Conservation (phyloP, 2,888 invertebrate genomes). For the Scotopteryx bipunctaria region DNA sequence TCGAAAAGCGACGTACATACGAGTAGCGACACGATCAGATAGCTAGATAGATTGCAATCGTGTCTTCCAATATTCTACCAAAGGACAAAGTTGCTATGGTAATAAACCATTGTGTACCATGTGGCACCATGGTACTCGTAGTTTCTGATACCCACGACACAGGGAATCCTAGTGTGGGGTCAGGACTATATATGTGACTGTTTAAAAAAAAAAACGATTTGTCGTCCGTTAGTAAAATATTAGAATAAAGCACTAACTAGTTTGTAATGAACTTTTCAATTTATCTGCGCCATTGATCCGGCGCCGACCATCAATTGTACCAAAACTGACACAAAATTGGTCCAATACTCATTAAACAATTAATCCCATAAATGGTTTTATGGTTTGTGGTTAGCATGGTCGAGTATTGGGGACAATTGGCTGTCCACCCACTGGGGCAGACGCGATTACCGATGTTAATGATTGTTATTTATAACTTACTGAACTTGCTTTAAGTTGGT, state of each 20-base stretch:
- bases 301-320: conserved; percentile 35
- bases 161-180: no score
- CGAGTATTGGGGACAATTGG: conserved; percentile 21
- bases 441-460: neutral
- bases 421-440: conserved; percentile 34
- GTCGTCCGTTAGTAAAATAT: no score
- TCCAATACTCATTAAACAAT: conserved; percentile 46
- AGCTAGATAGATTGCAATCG: no score
- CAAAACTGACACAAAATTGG: conserved; percentile 42
- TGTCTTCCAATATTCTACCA: no score
- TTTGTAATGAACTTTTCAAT: conserved; percentile 5
- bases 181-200: no score
- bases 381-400: conserved; percentile 30
- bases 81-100: no score
- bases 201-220: neutral
- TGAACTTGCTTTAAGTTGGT: no score
- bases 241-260: neutral
- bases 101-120: no score
- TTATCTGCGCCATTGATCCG: conserved; percentile 10
- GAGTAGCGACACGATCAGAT: no score
- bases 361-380: conserved; percentile 56
- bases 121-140: no score
- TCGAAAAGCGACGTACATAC: no score
- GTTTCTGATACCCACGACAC: no score
- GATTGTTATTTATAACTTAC: neutral